Evolutionary conservation across 2,888 invertebrate genomes (phyloP).

Genomic region (Euspilapteryx auroguttella): DNA sequence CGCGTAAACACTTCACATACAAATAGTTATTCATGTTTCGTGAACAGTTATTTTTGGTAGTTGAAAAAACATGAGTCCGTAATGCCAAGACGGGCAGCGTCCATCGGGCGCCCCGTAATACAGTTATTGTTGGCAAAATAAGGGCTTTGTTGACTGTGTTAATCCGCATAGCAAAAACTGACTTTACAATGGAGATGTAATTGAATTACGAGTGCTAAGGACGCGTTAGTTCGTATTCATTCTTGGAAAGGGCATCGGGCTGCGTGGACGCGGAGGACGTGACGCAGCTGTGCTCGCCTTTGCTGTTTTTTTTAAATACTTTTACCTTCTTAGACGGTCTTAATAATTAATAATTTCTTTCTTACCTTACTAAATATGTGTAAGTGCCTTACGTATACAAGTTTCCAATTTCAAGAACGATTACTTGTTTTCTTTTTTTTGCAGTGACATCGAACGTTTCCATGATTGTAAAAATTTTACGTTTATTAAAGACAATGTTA

Average conservation of each 20-base stretch:
- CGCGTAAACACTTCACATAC: conserved; percentile 42
- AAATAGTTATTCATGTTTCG: conserved; percentile 20
- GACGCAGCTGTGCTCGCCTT: no score
- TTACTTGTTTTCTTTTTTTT: no score
- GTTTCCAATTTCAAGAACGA: no score
- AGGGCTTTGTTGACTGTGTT: conserved; percentile 30
- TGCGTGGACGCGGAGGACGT: no score
- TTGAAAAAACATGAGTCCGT: conserved; percentile 26
- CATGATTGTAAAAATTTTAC: no score
- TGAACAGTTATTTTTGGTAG: conserved; percentile 33
- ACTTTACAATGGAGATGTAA: conserved; percentile 31
- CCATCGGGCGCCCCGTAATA: conserved; percentile 22
- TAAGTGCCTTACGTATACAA: no score
- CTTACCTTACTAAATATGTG: no score
- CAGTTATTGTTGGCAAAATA: conserved; percentile 59
- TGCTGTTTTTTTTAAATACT: no score
- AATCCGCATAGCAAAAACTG: conserved; percentile 34
- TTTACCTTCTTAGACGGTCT: no score
- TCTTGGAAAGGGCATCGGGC: conserved; percentile 19
- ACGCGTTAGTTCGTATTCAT: conserved; percentile 15
- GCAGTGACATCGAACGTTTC: no score
- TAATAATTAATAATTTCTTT: no score
- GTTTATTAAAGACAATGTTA: no score
- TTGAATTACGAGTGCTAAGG: conserved; percentile 38
- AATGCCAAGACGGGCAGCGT: conserved; percentile 13